Evolutionary conservation across 2,888 invertebrate species (phyloP), one percentile per base, ranked within the genome.

Genomic region (Thumatha senex): DNA sequence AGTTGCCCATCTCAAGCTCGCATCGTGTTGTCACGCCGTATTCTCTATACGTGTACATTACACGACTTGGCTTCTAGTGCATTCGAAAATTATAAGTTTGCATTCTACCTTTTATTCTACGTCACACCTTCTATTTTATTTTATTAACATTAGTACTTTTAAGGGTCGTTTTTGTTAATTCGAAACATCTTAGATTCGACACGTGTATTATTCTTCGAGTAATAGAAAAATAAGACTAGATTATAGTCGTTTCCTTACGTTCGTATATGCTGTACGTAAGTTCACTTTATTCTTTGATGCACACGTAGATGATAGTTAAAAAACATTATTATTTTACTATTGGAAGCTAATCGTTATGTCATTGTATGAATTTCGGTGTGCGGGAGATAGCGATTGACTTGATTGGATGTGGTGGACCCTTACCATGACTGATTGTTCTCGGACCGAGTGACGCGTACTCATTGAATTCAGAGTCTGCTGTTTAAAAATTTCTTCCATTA

Each of bases 271-370:
- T 80, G 81, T 86, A 84, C 83, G 89, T 85, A 88, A 84, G 84
- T 79, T 84, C 87, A 89, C 87, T 74, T 81, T 84, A 87, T 89
- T 83, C 76, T 88, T 88, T 89, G 78, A 82, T 82, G 89, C 88
- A 86, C 89, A 76, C 78, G 77, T 89, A 89, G 86, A 74, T 79
- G 72, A 76, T 87, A 88, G 80, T 78, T 77, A 70, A 4, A n/a
- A 24, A 75, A 80, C 70, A 65, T 82, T 87, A 83, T 84, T 76
- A 78, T 84, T 85, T 84, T 80, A 80, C 74, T 77, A 72, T 85
- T 76, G 77, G 87, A 87, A 89, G 86, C 84, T 85, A 80, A 85
- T 86, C 84, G 83, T 81, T 84, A 79, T 84, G 85, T 82, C 80
- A 77, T 84, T 79, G 78, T 66, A 78, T 72, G 82, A 80, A 82